A percentile compares a stretch with the other conserved stretches of the same genome.
Conservation (phyloP, 1,140 invertebrate genomes). For the Platyscapa corneri region DNA sequence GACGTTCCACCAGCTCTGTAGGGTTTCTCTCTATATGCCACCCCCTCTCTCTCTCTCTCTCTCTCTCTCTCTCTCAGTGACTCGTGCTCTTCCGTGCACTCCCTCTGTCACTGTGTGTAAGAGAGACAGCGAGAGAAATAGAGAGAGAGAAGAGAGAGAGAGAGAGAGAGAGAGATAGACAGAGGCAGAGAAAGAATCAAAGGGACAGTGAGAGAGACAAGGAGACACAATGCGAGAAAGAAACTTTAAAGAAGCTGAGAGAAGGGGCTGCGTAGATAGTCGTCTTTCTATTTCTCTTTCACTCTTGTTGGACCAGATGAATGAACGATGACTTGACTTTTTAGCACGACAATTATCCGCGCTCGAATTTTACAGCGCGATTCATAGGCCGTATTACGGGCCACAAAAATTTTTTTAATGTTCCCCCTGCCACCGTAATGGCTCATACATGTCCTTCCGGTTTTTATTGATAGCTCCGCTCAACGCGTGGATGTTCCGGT, state of each 20-base stretch:
- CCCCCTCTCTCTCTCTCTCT: background rate
- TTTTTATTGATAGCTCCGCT: conserved; percentile 50
- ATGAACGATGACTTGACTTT: conserved; percentile 65
- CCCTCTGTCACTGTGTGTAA: too few species aligned
- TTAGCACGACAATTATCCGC: conserved; percentile 50
- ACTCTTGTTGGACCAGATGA: conserved; percentile 58
- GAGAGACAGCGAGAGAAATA: background rate
- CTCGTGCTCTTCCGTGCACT: too few species aligned
- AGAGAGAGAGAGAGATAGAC: background rate
- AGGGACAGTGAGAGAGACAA: too few species aligned
- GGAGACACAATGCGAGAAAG: background rate
- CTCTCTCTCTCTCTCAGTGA: background rate
- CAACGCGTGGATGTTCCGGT: conserved; percentile 9
- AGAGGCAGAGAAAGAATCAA: too few species aligned
- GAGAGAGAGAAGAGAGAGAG: background rate
- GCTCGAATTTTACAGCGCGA: conserved; percentile 46
- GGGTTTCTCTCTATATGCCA: conserved; percentile 55
- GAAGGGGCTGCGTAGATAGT: background rate
- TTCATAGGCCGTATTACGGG: conserved; percentile 52
- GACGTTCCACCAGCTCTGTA: conserved; percentile 68
- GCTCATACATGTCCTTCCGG: conserved; percentile 50
- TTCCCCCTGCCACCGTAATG: conserved; percentile 35
- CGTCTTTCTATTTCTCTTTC: background rate
- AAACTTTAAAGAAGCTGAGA: background rate
- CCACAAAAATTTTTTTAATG: conserved; percentile 50